Conservation (phyloP, 2,888 invertebrate genomes). For the Minunthozetes semirufus region DNA sequence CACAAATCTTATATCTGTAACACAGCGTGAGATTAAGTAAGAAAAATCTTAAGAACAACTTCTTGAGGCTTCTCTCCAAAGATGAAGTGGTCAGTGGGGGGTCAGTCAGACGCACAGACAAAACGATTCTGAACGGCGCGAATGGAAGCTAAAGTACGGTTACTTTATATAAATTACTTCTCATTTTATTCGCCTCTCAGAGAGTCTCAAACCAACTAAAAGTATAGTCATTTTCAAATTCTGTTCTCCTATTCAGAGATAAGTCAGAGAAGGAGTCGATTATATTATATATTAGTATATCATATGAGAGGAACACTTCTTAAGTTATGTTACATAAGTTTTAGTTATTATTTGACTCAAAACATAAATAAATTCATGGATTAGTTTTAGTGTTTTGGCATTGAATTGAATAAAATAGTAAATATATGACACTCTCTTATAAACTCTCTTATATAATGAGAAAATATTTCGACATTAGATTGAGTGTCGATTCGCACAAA, state of each 20-base stretch:
- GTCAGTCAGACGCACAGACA: conserved; percentile 18
- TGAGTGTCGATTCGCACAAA: neutral
- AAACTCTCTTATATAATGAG: neutral
- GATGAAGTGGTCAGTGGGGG: conserved; percentile 6
- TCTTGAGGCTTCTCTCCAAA: neutral
- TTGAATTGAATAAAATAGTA: neutral
- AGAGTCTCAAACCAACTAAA: neutral
- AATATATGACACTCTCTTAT: neutral
- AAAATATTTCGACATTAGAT: neutral
- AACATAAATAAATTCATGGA: neutral
- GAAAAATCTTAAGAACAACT: neutral
- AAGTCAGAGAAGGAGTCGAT: neutral
- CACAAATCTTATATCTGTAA: conserved; percentile 28
- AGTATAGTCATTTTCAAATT: neutral
- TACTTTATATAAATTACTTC: conserved; percentile 15
- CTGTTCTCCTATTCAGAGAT: neutral
- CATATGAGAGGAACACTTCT: neutral
- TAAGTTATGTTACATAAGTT: neutral
- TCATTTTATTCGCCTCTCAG: neutral
- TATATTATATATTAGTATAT: neutral
- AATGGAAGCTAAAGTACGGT: neutral
- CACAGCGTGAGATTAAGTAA: conserved; percentile 21
- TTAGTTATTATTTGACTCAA: neutral
- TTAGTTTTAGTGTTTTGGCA: neutral
- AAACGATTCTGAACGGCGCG: neutral